These are phyloP conservation scores for Typhlomys cinereus DNA, from an alignment of 2,113 vertebrate genomes.

Conservation along the genomic window DNA sequence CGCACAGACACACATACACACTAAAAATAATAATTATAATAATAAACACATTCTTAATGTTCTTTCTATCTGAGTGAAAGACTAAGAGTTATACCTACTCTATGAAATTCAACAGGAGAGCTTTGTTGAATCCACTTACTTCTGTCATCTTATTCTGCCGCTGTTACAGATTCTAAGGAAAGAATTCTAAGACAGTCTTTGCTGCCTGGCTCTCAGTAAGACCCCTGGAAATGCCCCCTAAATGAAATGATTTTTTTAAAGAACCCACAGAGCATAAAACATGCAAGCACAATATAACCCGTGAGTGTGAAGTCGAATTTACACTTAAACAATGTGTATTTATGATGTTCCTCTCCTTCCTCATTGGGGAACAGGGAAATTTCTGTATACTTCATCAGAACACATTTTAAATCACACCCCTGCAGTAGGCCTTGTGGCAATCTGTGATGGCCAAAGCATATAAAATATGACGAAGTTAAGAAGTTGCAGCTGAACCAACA, in stretches of 20 bases:
- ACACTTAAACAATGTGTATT: constrained; percentile 75
- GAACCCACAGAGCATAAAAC: constrained; percentile 74
- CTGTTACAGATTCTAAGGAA: not conserved
- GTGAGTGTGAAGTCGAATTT: constrained; percentile 69
- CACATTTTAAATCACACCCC: constrained; percentile 85
- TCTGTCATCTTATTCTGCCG: not conserved
- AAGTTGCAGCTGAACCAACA: constrained; percentile 89
- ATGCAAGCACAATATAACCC: constrained; percentile 70
- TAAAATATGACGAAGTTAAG: constrained; percentile 87
- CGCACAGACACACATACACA: no score
- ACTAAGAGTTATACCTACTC: not conserved
- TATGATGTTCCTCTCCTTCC: constrained; percentile 75
- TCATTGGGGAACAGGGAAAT: constrained; percentile 65
- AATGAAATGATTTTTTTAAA: constrained; percentile 70
- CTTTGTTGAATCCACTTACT: not conserved
- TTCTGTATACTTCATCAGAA: constrained; percentile 84
- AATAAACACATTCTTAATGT: no score
- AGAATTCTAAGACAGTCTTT: constrained; percentile 43
- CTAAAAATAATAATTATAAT: no score
- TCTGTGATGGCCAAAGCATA: constrained; percentile 83
- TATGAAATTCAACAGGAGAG: not conserved
- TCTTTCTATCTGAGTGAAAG: not conserved
- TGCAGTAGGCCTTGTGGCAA: constrained; percentile 80
- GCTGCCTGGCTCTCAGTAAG: constrained; percentile 26
- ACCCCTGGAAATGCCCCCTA: constrained; percentile 44